Conservation (phyloP, 2,797 vertebrate genomes). For the Sciurus carolinensis region DNA sequence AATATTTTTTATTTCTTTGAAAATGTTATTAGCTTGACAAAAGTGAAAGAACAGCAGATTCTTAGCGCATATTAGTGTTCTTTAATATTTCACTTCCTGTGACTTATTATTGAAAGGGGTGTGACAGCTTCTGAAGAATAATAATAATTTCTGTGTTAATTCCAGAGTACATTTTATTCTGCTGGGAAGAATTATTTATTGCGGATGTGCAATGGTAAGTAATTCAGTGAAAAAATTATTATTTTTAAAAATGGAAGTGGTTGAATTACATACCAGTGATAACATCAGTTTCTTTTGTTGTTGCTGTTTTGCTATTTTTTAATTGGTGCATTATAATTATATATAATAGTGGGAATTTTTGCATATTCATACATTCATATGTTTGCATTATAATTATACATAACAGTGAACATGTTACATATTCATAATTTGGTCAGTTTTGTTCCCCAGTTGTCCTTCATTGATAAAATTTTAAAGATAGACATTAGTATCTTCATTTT, state of each 20-base stretch:
- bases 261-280: slow-evolving; percentile 58
- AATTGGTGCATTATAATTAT: too few species aligned
- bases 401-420: too few species aligned
- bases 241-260: background rate
- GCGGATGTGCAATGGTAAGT: slow-evolving; percentile 99
- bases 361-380: too few species aligned
- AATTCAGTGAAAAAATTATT: slow-evolving; percentile 28
- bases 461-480: slow-evolving; percentile 39
- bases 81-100: slow-evolving; percentile 17
- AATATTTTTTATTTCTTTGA: slow-evolving; percentile 59
- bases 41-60: slow-evolving; percentile 20
- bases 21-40: slow-evolving; percentile 46
- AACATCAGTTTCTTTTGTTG: background rate
- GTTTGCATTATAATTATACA: too few species aligned
- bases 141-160: slow-evolving; percentile 78
- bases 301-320: too few species aligned
- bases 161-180: slow-evolving; percentile 97
- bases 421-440: too few species aligned
- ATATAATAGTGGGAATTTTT: too few species aligned
- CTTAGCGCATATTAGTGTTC: background rate
- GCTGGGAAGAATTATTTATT: slow-evolving; percentile 99
- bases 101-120: slow-evolving; percentile 29
- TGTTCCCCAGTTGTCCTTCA: background rate
- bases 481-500: slow-evolving; percentile 46
- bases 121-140: slow-evolving; percentile 26